Percentiles rank a stretch among this genome's conserved stretches.
Conservation (phyloP, 2,888 invertebrate species). For the Celastrina argiolus region DNA sequence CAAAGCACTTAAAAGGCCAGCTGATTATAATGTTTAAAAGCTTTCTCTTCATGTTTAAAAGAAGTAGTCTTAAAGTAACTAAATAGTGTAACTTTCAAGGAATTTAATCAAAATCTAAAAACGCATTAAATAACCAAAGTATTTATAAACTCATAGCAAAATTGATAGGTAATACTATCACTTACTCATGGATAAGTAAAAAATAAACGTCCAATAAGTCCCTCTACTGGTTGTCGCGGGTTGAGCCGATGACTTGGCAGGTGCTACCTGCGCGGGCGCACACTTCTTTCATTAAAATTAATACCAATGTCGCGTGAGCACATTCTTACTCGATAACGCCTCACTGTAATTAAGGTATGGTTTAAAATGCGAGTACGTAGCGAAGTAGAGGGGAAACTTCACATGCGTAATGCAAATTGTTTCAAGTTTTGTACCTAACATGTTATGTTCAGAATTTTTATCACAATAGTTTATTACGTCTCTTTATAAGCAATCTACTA, state of each 20-base stretch:
- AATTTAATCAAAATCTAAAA: neutral
- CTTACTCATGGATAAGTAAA: conserved; percentile 11
- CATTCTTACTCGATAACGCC: conserved; percentile 78
- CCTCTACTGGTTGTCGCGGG: conserved; percentile 36
- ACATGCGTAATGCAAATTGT: neutral
- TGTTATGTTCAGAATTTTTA: too few species aligned
- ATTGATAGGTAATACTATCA: conserved; percentile 5
- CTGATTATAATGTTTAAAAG: too few species aligned
- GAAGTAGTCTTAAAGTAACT: too few species aligned
- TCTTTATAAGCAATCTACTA: too few species aligned
- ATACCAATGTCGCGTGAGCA: conserved; percentile 78
- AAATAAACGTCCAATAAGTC: conserved; percentile 28
- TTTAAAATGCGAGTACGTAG: conserved; percentile 42
- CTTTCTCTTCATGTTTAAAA: too few species aligned
- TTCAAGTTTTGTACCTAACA: neutral
- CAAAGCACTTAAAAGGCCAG: too few species aligned
- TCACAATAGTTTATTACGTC: too few species aligned
- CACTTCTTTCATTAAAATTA: conserved; percentile 78
- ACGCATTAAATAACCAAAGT: neutral
- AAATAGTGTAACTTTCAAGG: too few species aligned
- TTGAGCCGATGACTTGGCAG: conserved; percentile 64
- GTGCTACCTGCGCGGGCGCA: conserved; percentile 62
- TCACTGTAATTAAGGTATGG: conserved; percentile 73
- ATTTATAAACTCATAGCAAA: neutral
- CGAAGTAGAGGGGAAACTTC: neutral